Evolutionary conservation across 2,888 invertebrate species (phyloP).

Genomic region (Taenaris catops): DNA sequence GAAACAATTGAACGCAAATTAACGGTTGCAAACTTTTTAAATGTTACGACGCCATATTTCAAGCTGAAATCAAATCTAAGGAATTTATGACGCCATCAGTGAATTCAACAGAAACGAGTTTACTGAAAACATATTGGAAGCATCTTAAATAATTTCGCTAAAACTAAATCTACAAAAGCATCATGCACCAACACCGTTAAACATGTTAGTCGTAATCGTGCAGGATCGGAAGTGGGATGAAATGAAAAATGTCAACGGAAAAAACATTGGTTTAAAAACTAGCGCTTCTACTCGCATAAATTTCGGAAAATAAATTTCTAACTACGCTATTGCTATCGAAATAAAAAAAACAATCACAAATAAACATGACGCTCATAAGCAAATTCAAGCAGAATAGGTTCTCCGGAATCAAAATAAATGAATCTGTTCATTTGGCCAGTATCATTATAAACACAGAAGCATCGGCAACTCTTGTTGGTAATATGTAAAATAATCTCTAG

Average conservation of each 20-base stretch:
- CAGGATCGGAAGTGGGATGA: constrained; percentile 54
- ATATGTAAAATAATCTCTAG: constrained; percentile 23
- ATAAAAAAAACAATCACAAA: constrained; percentile 55
- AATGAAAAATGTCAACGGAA: constrained; percentile 67
- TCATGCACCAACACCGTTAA: constrained; percentile 63
- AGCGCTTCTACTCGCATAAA: constrained; percentile 67
- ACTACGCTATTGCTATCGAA: constrained; percentile 59
- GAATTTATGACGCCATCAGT: constrained; percentile 24
- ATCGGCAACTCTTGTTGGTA: constrained; percentile 38
- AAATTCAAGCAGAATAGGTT: constrained; percentile 80
- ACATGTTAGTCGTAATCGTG: constrained; percentile 65
- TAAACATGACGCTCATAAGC: constrained; percentile 76
- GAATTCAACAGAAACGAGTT: constrained; percentile 43
- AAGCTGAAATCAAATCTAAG: constrained; percentile 21
- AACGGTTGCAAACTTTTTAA: constrained; percentile 22
- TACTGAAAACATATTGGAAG: constrained; percentile 59
- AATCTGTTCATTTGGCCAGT: constrained; percentile 75
- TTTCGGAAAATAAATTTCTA: constrained; percentile 56
- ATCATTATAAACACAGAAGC: constrained; percentile 63
- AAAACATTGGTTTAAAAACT: constrained; percentile 75
- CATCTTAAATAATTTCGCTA: constrained; percentile 32
- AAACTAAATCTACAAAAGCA: constrained; percentile 55
- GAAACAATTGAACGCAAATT: constrained; percentile 30
- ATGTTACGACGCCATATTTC: constrained; percentile 31
- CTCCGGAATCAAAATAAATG: constrained; percentile 77